Percentiles rank a stretch among this genome's conserved stretches.
Conservation (phyloP, 2,797 vertebrate species). For the Neomorphus geoffroyi region DNA sequence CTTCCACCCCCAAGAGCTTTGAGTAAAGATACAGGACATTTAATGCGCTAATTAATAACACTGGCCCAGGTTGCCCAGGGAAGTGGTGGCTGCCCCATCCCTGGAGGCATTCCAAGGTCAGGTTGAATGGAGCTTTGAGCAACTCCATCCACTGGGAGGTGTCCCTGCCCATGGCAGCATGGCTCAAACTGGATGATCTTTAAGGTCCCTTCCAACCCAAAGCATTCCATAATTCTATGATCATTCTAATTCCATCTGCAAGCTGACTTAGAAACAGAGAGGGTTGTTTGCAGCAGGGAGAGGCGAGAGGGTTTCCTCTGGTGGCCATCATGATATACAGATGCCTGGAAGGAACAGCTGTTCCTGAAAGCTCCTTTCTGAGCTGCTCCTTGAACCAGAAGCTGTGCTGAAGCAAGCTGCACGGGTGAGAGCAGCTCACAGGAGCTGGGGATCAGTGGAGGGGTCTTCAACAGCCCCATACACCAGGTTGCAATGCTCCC, state of each 20-base stretch:
- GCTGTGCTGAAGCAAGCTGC: not conserved
- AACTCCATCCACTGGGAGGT: too few relatives aligned
- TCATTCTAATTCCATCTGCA: not conserved
- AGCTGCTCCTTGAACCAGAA: not conserved
- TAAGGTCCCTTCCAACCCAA: too few relatives aligned
- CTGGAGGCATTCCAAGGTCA: too few relatives aligned
- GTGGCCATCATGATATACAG: fast-evolving
- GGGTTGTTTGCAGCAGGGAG: not conserved
- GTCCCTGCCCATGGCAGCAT: too few relatives aligned
- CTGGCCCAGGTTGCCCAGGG: too few relatives aligned
- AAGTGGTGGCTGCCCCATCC: too few relatives aligned
- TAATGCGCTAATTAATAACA: too few relatives aligned
- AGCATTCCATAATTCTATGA: too few relatives aligned
- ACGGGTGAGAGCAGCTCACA: not conserved
- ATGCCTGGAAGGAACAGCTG: not conserved
- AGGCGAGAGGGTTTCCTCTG: not conserved
- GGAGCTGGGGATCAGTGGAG: not conserved
- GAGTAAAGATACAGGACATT: not conserved
- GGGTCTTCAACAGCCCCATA: fast-evolving
- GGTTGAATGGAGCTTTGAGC: too few relatives aligned
- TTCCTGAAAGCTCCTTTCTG: not conserved
- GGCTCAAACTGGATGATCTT: too few relatives aligned
- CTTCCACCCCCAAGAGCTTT: not conserved
- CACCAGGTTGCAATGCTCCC: not conserved
- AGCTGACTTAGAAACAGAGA: not conserved